These are phyloP conservation scores for Maniola jurtina DNA, from an alignment of 1,140 invertebrate species.

Conservation along the genomic window DNA sequence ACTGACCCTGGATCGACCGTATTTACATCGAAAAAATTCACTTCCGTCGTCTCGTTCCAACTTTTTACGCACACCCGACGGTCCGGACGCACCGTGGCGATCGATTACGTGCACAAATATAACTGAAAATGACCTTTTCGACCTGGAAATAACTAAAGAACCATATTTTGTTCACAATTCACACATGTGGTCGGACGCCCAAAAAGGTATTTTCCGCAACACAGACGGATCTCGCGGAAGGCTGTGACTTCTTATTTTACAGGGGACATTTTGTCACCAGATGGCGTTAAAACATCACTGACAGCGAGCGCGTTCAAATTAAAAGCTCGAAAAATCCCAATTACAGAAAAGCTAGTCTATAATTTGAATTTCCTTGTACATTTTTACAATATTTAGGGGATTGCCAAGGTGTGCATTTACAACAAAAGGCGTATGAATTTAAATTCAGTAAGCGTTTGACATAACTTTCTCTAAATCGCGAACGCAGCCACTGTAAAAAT, in stretches of 20 bases:
- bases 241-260: conserved; percentile 77
- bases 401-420: not conserved
- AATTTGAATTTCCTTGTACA: not conserved
- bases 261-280: conserved; percentile 62
- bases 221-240: conserved; percentile 74
- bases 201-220: conserved; percentile 80
- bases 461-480: conserved; percentile 18
- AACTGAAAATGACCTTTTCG: conserved; percentile 50
- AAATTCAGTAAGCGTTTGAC: not conserved
- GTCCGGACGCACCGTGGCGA: conserved; percentile 54
- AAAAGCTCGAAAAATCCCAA: conserved; percentile 23
- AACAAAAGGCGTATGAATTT: not conserved
- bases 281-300: conserved; percentile 47
- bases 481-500: conserved; percentile 50
- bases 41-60: conserved; percentile 69
- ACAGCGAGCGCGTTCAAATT: conserved; percentile 45
- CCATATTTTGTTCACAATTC: conserved; percentile 76
- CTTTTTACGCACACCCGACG: conserved; percentile 58
- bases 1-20: conserved; percentile 72
- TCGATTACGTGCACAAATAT: conserved; percentile 50
- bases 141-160: conserved; percentile 70
- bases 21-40: conserved; percentile 78
- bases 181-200: conserved; percentile 80
- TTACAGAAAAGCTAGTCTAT: not conserved
- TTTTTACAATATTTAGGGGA: not conserved